Evolutionary conservation across 2,113 vertebrate genomes (phyloP).

Genomic region (Salvator merianae): DNA sequence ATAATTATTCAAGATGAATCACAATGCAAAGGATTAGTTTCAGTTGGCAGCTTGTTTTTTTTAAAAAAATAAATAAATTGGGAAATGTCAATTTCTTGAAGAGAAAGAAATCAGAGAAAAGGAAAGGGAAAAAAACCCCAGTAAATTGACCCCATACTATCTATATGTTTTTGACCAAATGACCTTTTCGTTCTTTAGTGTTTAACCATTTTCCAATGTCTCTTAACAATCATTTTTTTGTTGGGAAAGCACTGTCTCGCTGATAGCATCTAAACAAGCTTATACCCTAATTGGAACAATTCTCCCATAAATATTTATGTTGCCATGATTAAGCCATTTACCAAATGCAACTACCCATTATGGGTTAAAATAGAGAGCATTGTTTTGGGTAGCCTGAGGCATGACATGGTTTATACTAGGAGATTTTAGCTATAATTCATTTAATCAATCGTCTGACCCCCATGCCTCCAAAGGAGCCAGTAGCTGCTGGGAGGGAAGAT

Average conservation of each 20-base stretch:
- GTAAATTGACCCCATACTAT: slow-evolving; percentile 55
- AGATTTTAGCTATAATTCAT: slow-evolving; percentile 77
- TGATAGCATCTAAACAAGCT: slow-evolving; percentile 85
- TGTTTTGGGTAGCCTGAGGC: slow-evolving; percentile 80
- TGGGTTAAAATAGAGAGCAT: slow-evolving; percentile 78
- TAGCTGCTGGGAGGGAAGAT: slow-evolving; percentile 38
- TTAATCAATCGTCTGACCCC: slow-evolving; percentile 80
- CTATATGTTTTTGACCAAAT: slow-evolving; percentile 68
- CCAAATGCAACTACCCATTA: slow-evolving; percentile 81
- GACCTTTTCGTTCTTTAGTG: slow-evolving; percentile 77
- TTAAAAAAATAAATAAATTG: neutral
- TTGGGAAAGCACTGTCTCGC: slow-evolving; percentile 77
- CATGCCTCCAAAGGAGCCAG: slow-evolving; percentile 71
- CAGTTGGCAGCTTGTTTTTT: neutral
- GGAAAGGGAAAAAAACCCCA: neutral
- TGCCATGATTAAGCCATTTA: slow-evolving; percentile 79
- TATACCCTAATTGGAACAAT: slow-evolving; percentile 81
- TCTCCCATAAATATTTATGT: slow-evolving; percentile 86
- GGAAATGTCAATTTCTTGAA: slow-evolving; percentile 38
- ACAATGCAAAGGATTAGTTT: neutral
- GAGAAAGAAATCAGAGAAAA: slow-evolving; percentile 34
- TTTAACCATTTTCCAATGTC: slow-evolving; percentile 84
- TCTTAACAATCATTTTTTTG: slow-evolving; percentile 80
- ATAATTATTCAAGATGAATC: neutral
- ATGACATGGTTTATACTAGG: slow-evolving; percentile 78